Evolutionary conservation across 2,888 invertebrate species (phyloP).

Genomic region (Odontomyia ornata): DNA sequence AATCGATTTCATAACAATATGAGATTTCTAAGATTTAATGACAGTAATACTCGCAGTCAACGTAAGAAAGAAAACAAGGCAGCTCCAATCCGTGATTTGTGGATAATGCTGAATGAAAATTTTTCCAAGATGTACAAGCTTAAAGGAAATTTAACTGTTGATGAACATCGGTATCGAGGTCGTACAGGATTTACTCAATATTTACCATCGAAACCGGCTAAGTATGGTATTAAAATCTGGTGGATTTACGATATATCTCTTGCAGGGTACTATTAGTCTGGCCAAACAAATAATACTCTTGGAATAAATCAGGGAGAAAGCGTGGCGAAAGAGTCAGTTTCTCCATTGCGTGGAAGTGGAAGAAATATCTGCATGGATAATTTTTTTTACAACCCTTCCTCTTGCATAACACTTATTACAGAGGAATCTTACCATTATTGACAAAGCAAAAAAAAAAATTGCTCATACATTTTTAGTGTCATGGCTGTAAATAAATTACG

Average conservation of each 20-base stretch:
- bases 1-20: slow-evolving; percentile 52
- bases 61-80: slow-evolving; percentile 54
- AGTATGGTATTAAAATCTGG: slow-evolving; percentile 55
- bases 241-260: slow-evolving; percentile 54
- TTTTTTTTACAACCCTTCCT: slow-evolving; percentile 8
- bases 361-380: slow-evolving; percentile 22
- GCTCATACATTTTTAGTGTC: too few relatives aligned
- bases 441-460: slow-evolving; percentile 20
- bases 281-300: slow-evolving; percentile 50
- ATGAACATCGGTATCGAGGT: slow-evolving; percentile 55
- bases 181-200: slow-evolving; percentile 54
- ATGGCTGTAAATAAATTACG: too few relatives aligned
- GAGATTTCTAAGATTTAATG: slow-evolving; percentile 56
- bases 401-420: slow-evolving; percentile 20
- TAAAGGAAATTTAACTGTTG: slow-evolving; percentile 54
- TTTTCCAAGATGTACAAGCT: slow-evolving; percentile 53
- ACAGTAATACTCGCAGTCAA: slow-evolving; percentile 52
- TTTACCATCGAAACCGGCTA: slow-evolving; percentile 53
- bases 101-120: slow-evolving; percentile 56
- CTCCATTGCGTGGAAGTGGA: slow-evolving; percentile 26
- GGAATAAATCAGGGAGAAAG: slow-evolving; percentile 54
- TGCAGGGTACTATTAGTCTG: slow-evolving; percentile 53
- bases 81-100: slow-evolving; percentile 52
- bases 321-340: slow-evolving; percentile 53
- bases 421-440: slow-evolving; percentile 29